Evolutionary conservation across 2,888 invertebrate species (phyloP).

Genomic region (Sinotaia quadrata): DNA sequence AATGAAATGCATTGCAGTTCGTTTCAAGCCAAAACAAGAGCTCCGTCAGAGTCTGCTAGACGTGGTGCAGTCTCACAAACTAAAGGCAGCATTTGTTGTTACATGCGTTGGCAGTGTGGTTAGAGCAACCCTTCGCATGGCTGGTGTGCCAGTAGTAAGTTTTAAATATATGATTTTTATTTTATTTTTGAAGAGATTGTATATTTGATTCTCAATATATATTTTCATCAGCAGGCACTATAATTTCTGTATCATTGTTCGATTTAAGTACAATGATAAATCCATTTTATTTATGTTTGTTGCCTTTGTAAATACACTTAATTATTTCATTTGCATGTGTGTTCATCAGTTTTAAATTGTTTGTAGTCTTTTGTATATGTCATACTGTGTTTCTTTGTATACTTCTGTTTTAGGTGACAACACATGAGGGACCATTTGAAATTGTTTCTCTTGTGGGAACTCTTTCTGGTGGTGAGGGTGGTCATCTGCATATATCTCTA

Average conservation of each 20-base stretch:
- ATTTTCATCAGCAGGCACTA: constrained; percentile 2
- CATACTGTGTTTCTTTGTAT: too few relatives aligned
- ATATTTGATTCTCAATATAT: constrained; percentile 2
- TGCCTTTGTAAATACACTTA: too few relatives aligned
- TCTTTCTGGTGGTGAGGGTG: constrained; percentile 64
- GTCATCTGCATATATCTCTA: constrained; percentile 71
- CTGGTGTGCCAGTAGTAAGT: constrained; percentile 43
- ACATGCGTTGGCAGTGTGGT: constrained; percentile 73
- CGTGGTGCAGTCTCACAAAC: constrained; percentile 50
- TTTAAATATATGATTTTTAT: neutral
- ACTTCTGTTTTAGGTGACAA: constrained; percentile 60
- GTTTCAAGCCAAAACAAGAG: constrained; percentile 66
- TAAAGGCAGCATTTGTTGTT: constrained; percentile 70
- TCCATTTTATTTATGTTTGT: neutral
- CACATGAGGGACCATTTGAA: constrained; percentile 66
- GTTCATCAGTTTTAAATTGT: too few relatives aligned
- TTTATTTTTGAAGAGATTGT: neutral
- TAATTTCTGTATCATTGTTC: too few relatives aligned
- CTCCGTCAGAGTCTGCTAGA: constrained; percentile 53
- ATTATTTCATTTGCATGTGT: too few relatives aligned
- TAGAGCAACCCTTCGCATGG: constrained; percentile 69
- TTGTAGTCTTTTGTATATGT: too few relatives aligned
- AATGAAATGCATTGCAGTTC: constrained; percentile 52
- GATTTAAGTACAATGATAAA: neutral
- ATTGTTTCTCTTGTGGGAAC: constrained; percentile 73